Base-by-base conservation (phyloP, 2,113 vertebrate genomes). In the Chaetodon auriga region DNA sequence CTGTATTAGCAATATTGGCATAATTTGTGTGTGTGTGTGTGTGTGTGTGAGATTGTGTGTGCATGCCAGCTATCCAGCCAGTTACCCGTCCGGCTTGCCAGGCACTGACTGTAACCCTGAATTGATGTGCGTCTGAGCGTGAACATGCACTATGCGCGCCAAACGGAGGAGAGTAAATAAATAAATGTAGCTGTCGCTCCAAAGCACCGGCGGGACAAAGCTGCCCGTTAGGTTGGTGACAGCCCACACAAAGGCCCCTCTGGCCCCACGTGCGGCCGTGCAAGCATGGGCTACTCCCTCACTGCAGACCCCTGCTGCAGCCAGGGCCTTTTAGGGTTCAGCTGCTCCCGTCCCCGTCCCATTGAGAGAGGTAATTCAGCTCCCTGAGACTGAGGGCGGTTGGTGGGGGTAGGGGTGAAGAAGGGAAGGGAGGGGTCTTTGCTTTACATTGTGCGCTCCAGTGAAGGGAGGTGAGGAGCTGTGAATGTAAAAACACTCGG, bases 361-460 rank as follows among this genome's bases (percentile, higher is more conserved):
- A 87, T 83, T 92, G 78, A 89, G 65, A 71, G 68, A 38, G 74
- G 30, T 87, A 88, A 94, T 92, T 92, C 83, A 92, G 80, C 83
- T 63, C 65, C 72, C 68, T 73, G 79, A 64, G 72, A 15, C 62
- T 15, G n/a, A n/a, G 81, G 62, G 76, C 7, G 55, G 82, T 18
- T 36, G 58, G 18, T 21, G 23, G 23, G 80, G 3, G 63, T 6
- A 45, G 49, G 53, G 41, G 25, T 70, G 54, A n/a, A 46, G 62
- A 58, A 41, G 74, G 21, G 60, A 57, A 6, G 68, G 49, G 72
- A 61, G 60, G 35, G 58, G 58, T 63, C 74, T 72, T 80, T 75
- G 58, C 83, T 86, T 78, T 63, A 80, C 70, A 68, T 41, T 66
- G 68, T 85, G 80, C 5, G 53, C 62, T 62, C 62, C 65, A 46